Conservation (phyloP, 2,888 invertebrate genomes). For the Cybosia mesomella region DNA sequence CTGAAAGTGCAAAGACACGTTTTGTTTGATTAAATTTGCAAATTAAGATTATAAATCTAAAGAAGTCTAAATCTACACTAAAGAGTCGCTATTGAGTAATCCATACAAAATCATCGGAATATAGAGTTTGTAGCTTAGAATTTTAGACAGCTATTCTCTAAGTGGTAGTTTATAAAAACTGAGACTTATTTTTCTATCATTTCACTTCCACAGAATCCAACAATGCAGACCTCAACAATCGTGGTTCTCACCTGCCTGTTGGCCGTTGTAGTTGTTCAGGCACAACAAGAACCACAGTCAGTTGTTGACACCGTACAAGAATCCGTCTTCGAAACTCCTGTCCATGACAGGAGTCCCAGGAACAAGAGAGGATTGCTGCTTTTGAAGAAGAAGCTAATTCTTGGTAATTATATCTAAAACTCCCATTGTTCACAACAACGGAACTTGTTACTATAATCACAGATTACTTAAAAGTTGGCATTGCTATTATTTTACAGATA, state of each 20-base stretch:
- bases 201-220: conserved; percentile 38
- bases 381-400: conserved; percentile 79
- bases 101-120: too few species aligned
- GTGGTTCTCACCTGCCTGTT: conserved; percentile 76
- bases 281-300: conserved; percentile 53
- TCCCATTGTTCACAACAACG: not conserved
- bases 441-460: too few species aligned
- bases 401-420: conserved; percentile 64
- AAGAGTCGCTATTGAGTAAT: too few species aligned
- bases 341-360: conserved; percentile 72
- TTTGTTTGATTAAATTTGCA: too few species aligned
- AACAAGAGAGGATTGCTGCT: conserved; percentile 77
- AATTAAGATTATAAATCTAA: too few species aligned
- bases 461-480: not conserved
- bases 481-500: not conserved
- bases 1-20: too few species aligned
- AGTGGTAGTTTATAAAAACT: not conserved
- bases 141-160: too few species aligned
- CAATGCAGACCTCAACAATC: conserved; percentile 78
- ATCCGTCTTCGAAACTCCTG: conserved; percentile 63
- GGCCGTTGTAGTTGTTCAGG: conserved; percentile 68
- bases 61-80: too few species aligned
- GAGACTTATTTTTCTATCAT: not conserved
- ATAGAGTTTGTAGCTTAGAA: too few species aligned
- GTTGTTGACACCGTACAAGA: conserved; percentile 64